Conservation (phyloP, 2,113 vertebrate species). For the Silurus meridionalis region DNA sequence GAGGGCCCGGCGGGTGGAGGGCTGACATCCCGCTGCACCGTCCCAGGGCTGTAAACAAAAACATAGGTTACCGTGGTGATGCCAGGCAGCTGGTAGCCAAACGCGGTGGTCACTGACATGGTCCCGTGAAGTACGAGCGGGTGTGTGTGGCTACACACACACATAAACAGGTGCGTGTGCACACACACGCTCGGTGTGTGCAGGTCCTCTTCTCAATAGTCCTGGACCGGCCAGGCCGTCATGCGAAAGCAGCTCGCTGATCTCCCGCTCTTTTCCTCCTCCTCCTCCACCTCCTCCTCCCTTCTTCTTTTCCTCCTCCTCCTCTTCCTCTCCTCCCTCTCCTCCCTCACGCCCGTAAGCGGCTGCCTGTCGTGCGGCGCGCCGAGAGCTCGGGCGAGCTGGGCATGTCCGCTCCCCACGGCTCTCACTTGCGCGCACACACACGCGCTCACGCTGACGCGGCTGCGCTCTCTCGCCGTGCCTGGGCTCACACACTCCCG, state of each 20-base stretch:
- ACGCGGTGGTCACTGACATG: constrained; percentile 78
- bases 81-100: constrained; percentile 82
- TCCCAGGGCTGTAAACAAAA: constrained; percentile 94
- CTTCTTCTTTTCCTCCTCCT: constrained; percentile 24
- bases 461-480: constrained; percentile 49
- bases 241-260: constrained; percentile 32
- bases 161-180: constrained; percentile 20
- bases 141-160: constrained; percentile 39
- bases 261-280: constrained; percentile 43
- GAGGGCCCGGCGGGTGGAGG: constrained; percentile 74
- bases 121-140: constrained; percentile 50
- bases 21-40: constrained; percentile 78
- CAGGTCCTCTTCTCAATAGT: constrained; percentile 45
- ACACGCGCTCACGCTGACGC: constrained; percentile 42
- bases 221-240: constrained; percentile 49
- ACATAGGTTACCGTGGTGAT: constrained; percentile 94
- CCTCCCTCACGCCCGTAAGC: constrained; percentile 50
- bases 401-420: constrained; percentile 56
- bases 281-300: background rate
- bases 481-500: constrained; percentile 44
- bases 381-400: constrained; percentile 50
- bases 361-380: constrained; percentile 45
- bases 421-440: constrained; percentile 43
- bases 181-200: constrained; percentile 32
- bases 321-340: constrained; percentile 31